Base-by-base conservation (phyloP, 2,888 invertebrate species). In the Hypselothyrea guttata region DNA sequence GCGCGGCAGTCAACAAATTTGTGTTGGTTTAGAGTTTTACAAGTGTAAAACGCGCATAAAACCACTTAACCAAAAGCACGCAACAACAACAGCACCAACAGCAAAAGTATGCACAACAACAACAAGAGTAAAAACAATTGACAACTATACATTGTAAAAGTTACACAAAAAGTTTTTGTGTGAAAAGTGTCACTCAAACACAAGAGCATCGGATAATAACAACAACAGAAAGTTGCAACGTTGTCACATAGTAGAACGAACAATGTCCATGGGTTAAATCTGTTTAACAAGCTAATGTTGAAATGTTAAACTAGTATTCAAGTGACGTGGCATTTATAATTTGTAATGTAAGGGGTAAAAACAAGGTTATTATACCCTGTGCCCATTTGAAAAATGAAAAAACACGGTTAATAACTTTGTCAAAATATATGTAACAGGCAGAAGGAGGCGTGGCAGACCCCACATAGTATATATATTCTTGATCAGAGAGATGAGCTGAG, bases 181-280 rank as follows among this genome's bases (percentile, higher is more conserved):
- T 48, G 46, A 63, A 78, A 78, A 71, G 53, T 79, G 81, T 69
- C 79, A 77, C 54, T 77, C 79, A 61, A 59, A 55, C 46, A 41
- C 63, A 69, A 55, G 11, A 34, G 28, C 52, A 34, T 37, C 62
- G 60, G 44, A 35, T 15, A 40, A 13, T 16, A 45, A 54, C 13
- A 16, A 13, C 28, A 28, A 28, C 28, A 15, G 9, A 7, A 63
- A 55, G 22, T 63, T 62, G 22, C 22, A 22, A 22, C 5, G 55
- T n/a, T 12, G 22, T 44, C 45, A 45, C 8, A 27, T 7, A 28
- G 18, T 13, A 9, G 37, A 7, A 16, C 7, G 18, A n/a, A 18
- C 9, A 7, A 22, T 9, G 15, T 9, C 52, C 33, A 31, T 48
- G 47, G 71, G 54, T 51, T 64, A 41, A 60, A 37, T 37, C 38